Evolutionary conservation across 2,113 vertebrate species (phyloP), one percentile per base, ranked within the genome.

Genomic region (Oxyruncus cristatus): DNA sequence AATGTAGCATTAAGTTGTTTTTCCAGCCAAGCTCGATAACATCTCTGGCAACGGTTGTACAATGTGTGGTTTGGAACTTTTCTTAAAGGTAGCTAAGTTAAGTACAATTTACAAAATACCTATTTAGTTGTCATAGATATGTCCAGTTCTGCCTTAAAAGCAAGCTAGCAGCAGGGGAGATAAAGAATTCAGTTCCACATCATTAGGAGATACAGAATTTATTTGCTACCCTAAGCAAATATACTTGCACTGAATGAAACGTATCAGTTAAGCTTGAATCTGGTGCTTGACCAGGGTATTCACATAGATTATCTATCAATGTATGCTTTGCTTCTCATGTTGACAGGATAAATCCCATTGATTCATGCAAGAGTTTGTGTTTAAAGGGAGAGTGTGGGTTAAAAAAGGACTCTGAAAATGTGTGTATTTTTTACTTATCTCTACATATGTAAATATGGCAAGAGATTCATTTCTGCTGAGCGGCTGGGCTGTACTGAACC

Each of bases 1-100:
- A 96, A 96, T 74, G 71, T 63, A 94, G 33, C 27, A 96, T 92
- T 88, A 96, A 79, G 59, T 92, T 86, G 71, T 94, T 96, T 95
- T 90, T 96, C 65, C 61, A 93, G 63, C n/a, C 59, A 90, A 88
- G 42, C 78, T 74, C 23, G 5, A 95, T 93, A 90, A 84, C 86
- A 96, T 94, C 95, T 94, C 77, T 93, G 93, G 66, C 79, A 90
- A 39, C 47, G 9, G 6, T 84, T 90, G 52, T 44, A 75, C 42
- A 80, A 24, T 79, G 66, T 68, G 79, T 47, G 63, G 50, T 92
- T 89, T 96, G 73, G 53, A 94, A 89, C 39, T 92, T 88, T 84
- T 53, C 74, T 88, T 96, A 93, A 97, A 96, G 91, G 91, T 90
- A 95, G 68, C 53, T 46, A 91, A 72, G 67, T 92, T 91, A 88